Conservation (phyloP, 2,113 vertebrate genomes). For the Pseudois nayaur region DNA sequence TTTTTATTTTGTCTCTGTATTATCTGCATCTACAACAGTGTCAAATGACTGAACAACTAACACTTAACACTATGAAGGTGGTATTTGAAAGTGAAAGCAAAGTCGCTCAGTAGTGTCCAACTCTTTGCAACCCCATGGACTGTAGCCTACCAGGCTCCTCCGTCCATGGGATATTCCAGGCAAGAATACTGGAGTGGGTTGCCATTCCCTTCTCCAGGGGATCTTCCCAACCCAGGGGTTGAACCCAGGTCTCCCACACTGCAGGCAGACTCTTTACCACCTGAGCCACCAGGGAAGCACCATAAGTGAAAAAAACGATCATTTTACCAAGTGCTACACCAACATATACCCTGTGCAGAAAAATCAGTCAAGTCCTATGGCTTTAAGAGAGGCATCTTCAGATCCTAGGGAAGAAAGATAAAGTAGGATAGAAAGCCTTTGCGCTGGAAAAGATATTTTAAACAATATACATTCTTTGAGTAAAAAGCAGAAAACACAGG, state of each 20-base stretch:
- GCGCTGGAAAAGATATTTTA: background rate
- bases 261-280: too few species aligned
- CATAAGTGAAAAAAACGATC: background rate
- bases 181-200: too few species aligned
- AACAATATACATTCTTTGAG: background rate
- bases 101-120: fast-evolving
- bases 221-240: too few species aligned
- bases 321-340: background rate
- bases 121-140: too few species aligned
- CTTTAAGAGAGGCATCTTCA: background rate
- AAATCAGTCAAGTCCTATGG: background rate
- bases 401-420: background rate
- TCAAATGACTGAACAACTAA: background rate
- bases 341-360: background rate
- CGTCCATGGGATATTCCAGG: too few species aligned
- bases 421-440: background rate
- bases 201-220: too few species aligned
- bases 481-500: background rate
- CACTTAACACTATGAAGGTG: background rate
- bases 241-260: too few species aligned
- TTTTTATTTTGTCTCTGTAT: background rate
- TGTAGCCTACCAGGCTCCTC: too few species aligned
- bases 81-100: background rate
- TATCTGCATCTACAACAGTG: background rate
- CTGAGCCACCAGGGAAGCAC: background rate